Percentiles rank a stretch among this genome's conserved stretches.
Evolutionary conservation across 2,888 invertebrate species (phyloP).

Genomic region (Chaitophorus viminalis): DNA sequence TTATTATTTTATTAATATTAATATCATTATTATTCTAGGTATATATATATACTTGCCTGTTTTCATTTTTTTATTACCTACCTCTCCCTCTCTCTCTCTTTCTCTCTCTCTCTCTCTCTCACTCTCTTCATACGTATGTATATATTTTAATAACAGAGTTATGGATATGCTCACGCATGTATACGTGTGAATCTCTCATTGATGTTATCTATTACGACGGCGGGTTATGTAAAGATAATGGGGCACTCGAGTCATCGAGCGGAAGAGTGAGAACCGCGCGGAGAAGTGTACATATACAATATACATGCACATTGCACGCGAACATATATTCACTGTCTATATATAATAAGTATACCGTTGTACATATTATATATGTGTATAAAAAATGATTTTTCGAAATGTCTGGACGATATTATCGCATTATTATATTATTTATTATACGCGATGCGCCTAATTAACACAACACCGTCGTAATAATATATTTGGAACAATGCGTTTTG

Average conservation of each 20-base stretch:
- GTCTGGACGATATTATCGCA: conserved; percentile 13
- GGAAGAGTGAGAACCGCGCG: conserved; percentile 52
- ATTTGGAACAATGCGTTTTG: conserved; percentile 52
- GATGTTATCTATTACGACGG: conserved; percentile 55
- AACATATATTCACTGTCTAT: too few relatives aligned
- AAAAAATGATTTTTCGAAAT: conserved; percentile 37
- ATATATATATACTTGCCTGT: background rate
- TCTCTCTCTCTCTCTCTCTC: too few relatives aligned
- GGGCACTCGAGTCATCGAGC: conserved; percentile 45
- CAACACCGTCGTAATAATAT: conserved; percentile 19
- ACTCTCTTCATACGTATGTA: too few relatives aligned
- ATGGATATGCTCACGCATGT: conserved; percentile 45
- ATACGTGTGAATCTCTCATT: conserved; percentile 60
- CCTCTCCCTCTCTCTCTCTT: background rate
- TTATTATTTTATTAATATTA: background rate
- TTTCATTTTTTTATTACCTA: background rate
- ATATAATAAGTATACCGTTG: too few relatives aligned
- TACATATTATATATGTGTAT: background rate
- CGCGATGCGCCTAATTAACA: conserved; percentile 45
- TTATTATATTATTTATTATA: conserved; percentile 10
- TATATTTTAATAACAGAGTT: conserved; percentile 14
- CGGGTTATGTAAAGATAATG: conserved; percentile 52
- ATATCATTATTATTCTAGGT: background rate
- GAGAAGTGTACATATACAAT: conserved; percentile 9
- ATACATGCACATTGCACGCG: background rate